A percentile compares a stretch with the other conserved stretches of the same genome.
These are phyloP conservation scores for Palythoa caribaeorum DNA, from an alignment of 92 coral and sea anemone species.

Conservation along the genomic window DNA sequence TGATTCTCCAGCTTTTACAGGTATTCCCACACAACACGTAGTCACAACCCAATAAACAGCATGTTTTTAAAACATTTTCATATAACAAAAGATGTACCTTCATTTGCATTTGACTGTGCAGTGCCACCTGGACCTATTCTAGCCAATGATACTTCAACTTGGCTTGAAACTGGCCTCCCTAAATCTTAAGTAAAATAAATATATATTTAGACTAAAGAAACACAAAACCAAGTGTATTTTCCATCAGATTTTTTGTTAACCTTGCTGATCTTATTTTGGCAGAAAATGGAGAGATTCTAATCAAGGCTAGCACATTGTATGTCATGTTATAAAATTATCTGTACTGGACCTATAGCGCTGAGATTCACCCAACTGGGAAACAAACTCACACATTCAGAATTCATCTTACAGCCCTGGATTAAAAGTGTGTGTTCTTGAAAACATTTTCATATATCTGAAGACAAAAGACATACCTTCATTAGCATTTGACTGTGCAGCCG, in stretches of 20 bases:
- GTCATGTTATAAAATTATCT: neutral
- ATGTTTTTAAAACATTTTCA: conserved; percentile 7
- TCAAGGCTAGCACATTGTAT: neutral
- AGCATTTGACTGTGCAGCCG: conserved; percentile 27
- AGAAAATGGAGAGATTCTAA: neutral
- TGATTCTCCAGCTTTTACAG: conserved; percentile 6
- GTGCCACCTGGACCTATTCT: conserved; percentile 34
- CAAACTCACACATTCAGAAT: too few relatives aligned
- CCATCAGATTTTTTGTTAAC: neutral
- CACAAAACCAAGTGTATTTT: neutral
- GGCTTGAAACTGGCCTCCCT: conserved; percentile 19
- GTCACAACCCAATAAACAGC: conserved; percentile 17
- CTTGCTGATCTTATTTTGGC: neutral
- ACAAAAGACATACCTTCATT: conserved; percentile 7
- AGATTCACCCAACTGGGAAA: neutral
- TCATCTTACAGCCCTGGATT: too few relatives aligned
- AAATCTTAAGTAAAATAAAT: neutral
- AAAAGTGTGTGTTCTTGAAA: neutral
- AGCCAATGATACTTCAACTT: conserved; percentile 17
- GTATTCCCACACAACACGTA: conserved; percentile 18
- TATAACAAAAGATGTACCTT: conserved; percentile 12
- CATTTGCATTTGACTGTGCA: conserved; percentile 17
- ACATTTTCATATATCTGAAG: neutral
- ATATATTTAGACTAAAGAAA: neutral
- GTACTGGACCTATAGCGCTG: neutral